phyloP scores from a whole-genome alignment of 2,888 invertebrate species.

The Eupithecia dodoneata region DNA sequence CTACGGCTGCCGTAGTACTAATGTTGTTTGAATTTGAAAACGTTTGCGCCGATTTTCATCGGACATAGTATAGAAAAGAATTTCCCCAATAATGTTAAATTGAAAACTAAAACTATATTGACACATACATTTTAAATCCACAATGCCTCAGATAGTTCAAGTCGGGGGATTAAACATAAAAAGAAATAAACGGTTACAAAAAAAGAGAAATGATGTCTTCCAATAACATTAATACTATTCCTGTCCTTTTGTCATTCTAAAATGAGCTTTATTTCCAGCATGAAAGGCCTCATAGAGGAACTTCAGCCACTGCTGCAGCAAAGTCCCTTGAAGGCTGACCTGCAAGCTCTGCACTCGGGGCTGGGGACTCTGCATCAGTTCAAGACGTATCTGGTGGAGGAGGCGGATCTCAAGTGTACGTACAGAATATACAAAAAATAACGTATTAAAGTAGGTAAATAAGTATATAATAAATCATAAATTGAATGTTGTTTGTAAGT shows the following conservation, averaged over 20 bases:
- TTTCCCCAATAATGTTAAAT: neutral
- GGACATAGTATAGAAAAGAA: too few relatives aligned
- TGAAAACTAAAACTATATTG: neutral
- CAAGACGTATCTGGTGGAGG: slow-evolving; percentile 71
- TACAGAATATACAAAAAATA: slow-evolving; percentile 1
- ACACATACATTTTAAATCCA: neutral
- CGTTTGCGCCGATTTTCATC: too few relatives aligned
- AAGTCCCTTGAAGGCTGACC: slow-evolving; percentile 65
- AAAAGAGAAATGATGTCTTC: too few relatives aligned
- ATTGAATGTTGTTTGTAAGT: too few relatives aligned
- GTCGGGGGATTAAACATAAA: neutral
- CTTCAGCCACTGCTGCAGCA: slow-evolving; percentile 70
- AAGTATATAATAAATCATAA: too few relatives aligned
- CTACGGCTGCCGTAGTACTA: neutral
- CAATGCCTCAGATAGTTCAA: neutral
- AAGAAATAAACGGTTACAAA: neutral
- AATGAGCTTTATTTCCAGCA: slow-evolving; percentile 59
- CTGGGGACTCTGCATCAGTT: slow-evolving; percentile 73
- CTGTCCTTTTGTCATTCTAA: neutral
- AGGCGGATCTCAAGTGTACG: slow-evolving; percentile 78
- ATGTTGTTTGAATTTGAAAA: too few relatives aligned
- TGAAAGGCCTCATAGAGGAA: slow-evolving; percentile 74
- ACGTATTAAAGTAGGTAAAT: too few relatives aligned
- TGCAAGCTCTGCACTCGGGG: slow-evolving; percentile 67
- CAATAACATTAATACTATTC: too few relatives aligned